A percentile compares a stretch with the other conserved stretches of the same genome.
Conservation (phyloP, 2,888 invertebrate genomes). For the Romanomermis culicivorax region DNA sequence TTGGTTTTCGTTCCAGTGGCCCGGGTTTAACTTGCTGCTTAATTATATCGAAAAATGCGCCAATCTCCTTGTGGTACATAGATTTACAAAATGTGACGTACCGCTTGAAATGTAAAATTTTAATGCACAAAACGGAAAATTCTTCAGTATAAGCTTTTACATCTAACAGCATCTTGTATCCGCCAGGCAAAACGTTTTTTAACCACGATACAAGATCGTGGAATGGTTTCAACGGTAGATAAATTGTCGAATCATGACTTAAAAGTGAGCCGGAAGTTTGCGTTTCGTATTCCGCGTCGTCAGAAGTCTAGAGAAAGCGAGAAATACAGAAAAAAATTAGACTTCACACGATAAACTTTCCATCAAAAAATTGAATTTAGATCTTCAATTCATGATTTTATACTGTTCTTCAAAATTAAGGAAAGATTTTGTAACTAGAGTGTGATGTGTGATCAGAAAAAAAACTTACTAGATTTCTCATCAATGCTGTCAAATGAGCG, state of each 20-base stretch:
- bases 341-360: no score
- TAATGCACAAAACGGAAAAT: no score
- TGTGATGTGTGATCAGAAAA: no score
- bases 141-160: no score
- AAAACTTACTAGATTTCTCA: conserved; percentile 57
- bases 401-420: no score
- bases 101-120: conserved; percentile 5
- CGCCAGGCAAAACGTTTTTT: conserved; percentile 43
- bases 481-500: conserved; percentile 74
- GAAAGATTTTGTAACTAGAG: no score
- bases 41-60: conserved; percentile 1
- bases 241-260: conserved; percentile 47
- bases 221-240: conserved; percentile 63
- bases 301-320: no score
- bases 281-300: not conserved
- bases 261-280: not conserved
- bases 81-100: conserved; percentile 1
- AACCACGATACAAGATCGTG: conserved; percentile 33
- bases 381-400: conserved; percentile 19
- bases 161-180: conserved; percentile 53
- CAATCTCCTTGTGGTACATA: not conserved
- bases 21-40: not conserved
- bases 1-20: conserved; percentile 6
- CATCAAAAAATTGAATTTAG: no score
- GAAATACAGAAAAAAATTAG: no score